A percentile compares a stretch with the other conserved stretches of the same genome.
These are phyloP conservation scores for Theodoxus fluviatilis DNA, from an alignment of 2,888 invertebrate genomes.

Conservation along the genomic window DNA sequence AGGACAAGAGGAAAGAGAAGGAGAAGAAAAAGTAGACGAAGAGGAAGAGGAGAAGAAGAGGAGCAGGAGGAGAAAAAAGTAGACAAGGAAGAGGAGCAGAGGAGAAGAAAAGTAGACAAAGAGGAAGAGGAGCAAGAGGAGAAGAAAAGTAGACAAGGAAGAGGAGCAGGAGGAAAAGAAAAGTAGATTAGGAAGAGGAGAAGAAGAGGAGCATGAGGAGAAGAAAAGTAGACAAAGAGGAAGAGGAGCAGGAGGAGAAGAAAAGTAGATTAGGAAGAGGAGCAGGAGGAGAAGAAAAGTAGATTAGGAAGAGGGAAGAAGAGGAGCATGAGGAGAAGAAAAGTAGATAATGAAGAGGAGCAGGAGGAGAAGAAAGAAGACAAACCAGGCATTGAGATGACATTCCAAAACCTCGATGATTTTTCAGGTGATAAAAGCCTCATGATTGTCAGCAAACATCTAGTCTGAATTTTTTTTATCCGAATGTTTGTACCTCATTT, in stretches of 20 bases:
- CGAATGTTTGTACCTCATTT: too few relatives aligned
- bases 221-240: background rate
- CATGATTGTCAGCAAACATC: too few relatives aligned
- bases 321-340: background rate
- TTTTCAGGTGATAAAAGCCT: too few relatives aligned
- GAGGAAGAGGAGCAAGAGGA: background rate
- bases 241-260: background rate
- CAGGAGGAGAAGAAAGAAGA: too few relatives aligned
- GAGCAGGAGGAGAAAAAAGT: background rate
- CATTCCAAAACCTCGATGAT: too few relatives aligned
- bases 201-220: background rate
- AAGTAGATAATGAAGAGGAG: too few relatives aligned
- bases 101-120: background rate
- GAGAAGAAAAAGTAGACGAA: background rate
- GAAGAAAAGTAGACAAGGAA: background rate
- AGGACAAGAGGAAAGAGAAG: background rate
- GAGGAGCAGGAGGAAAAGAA: background rate
- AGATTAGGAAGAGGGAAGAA: background rate
- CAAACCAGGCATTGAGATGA: too few relatives aligned
- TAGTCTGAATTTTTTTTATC: too few relatives aligned
- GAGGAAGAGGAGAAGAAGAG: background rate
- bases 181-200: background rate
- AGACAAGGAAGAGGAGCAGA: too few relatives aligned
- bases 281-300: background rate
- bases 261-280: background rate